Evolutionary conservation across 2,888 invertebrate species (phyloP), one percentile per base, ranked within the genome.

Genomic region (Tenthredo mesomela): DNA sequence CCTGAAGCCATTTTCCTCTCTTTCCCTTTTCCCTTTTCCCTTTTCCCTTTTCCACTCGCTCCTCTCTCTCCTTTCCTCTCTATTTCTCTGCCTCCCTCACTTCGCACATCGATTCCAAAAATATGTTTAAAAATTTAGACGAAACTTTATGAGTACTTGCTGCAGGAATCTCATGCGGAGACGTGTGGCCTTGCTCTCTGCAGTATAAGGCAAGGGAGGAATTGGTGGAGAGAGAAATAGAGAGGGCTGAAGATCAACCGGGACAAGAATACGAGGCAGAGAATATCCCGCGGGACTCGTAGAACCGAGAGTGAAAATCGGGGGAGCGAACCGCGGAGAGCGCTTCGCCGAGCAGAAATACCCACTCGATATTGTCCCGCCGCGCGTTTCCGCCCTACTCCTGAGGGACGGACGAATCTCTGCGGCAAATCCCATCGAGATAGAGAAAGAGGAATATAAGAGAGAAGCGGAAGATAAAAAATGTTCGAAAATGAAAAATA

Each of bases 281-380:
- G 84, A 71, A 61, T 67, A 67, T 67, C 82, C 82, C 70, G 82
- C 54, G 80, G 85, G 85, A 85, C 65, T 82, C 58, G 67, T 58
- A 50, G 71, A 84, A 71, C 25, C 15, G 73, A 84, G 67, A 77
- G 67, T 61, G 71, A 61, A 75, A 61, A 54, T 61, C 54, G 75
- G 21, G 84, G 73, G 65, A 65, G 78, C 75, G 67, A 77, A 78
- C 78, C 78, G 73, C 71, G 84, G 71, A 85, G 73, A 87, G 70
- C 86, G 89, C 88, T 89, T 87, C 89, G 88, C 85, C 86, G 88
- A 89, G 89, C 89, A 85, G 86, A 86, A 89, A 89, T 87, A 89
- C 86, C 78, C 78, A 80, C 78, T 84, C 88, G 89, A 89, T 89
- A 89, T 89, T 88, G 88, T 89, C 58, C 88, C 87, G 87, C 85